Evolutionary conservation across 2,888 invertebrate species (phyloP).

Genomic region (Epiblema foenella): DNA sequence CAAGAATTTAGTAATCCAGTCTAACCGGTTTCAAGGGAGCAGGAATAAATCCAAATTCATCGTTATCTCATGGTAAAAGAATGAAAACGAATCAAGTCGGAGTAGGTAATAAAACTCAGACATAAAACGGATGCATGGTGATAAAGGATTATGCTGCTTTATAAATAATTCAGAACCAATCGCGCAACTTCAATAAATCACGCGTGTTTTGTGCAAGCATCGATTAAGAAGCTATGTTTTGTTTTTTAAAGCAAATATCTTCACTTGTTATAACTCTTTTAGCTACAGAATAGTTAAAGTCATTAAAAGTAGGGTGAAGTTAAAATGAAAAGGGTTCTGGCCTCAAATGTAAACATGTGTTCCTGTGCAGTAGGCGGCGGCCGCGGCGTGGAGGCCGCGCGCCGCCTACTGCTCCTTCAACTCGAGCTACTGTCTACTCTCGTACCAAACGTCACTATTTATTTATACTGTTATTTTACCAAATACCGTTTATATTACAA

Average conservation of each 20-base stretch:
- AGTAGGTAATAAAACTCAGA: conserved; percentile 6
- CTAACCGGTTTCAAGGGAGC: conserved; percentile 16
- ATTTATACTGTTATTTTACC: conserved; percentile 63
- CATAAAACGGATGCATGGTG: conserved; percentile 10
- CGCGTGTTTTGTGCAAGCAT: conserved; percentile 8
- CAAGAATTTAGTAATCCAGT: conserved; percentile 1
- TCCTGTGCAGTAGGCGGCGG: conserved; percentile 66
- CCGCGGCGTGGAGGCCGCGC: conserved; percentile 63
- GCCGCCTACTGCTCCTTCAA: conserved; percentile 47
- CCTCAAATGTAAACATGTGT: conserved; percentile 75
- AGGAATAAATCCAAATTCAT: conserved; percentile 23
- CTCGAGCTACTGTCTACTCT: conserved; percentile 44
- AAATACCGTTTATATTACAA: conserved; percentile 43
- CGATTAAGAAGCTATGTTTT: conserved; percentile 12
- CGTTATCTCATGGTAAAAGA: conserved; percentile 28
- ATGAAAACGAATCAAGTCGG: conserved; percentile 20
- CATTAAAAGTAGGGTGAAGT: conserved; percentile 46
- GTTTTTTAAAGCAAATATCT: conserved; percentile 6
- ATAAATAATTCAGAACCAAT: conserved; percentile 37
- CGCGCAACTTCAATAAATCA: conserved; percentile 36
- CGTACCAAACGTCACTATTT: conserved; percentile 61
- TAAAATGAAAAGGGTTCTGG: conserved; percentile 62
- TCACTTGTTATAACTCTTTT: conserved; percentile 16
- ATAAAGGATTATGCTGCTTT: conserved; percentile 21
- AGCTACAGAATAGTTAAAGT: conserved; percentile 12